A percentile compares a stretch with the other conserved stretches of the same genome.
These are phyloP conservation scores for Leptosomus discolor DNA, from an alignment of 2,113 vertebrate species.

Conservation along the genomic window DNA sequence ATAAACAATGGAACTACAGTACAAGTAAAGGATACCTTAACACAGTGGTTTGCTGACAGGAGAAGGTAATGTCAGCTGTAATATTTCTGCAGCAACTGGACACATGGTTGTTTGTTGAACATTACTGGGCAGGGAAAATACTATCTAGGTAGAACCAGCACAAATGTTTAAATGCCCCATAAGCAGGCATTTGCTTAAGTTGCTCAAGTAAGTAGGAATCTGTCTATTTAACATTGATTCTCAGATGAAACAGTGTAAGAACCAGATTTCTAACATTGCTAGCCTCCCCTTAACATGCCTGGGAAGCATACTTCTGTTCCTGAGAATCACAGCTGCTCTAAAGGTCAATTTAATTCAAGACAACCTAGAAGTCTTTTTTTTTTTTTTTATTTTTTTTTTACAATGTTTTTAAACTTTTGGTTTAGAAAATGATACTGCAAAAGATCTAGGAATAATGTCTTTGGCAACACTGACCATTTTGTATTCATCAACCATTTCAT, in stretches of 20 bases:
- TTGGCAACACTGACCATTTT: neutral
- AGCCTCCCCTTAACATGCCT: neutral
- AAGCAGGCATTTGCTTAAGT: neutral
- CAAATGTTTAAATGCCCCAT: neutral
- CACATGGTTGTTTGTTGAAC: neutral
- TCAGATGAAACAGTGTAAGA: neutral
- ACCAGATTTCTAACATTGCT: neutral
- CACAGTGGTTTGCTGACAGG: neutral
- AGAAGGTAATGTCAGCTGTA: neutral
- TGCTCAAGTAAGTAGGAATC: neutral
- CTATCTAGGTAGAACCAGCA: neutral
- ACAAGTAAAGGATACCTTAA: neutral
- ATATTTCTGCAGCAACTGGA: neutral
- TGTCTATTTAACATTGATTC: neutral
- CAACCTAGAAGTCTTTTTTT: rapidly evolving
- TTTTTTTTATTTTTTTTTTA: neutral
- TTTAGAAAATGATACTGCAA: neutral
- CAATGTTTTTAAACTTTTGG: neutral
- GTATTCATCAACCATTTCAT: neutral
- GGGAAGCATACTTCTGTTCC: neutral
- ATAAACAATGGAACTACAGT: neutral
- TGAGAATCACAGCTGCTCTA: neutral
- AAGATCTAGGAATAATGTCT: neutral
- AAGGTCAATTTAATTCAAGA: neutral
- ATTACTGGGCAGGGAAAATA: neutral